Percentiles rank a stretch among this genome's conserved stretches.
phyloP scores from a whole-genome alignment of 2,888 invertebrate species.

The Trissoscelio sp. region DNA sequence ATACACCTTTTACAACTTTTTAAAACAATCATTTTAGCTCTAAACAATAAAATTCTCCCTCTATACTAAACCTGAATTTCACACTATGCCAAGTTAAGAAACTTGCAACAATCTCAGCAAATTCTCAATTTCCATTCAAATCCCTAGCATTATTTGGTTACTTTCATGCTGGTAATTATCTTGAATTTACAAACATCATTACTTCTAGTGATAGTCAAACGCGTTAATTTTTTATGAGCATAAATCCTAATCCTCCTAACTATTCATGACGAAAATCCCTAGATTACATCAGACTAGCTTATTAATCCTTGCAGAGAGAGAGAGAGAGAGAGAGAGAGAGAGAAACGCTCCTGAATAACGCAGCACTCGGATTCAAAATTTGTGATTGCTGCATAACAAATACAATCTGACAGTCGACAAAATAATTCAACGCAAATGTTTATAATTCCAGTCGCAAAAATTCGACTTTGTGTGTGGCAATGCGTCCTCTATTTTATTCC shows the following conservation, averaged over 20 bases:
- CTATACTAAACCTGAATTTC: too few relatives aligned
- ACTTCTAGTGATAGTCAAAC: background rate
- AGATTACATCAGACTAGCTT: conserved; percentile 10
- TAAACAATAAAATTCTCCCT: too few relatives aligned
- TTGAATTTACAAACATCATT: background rate
- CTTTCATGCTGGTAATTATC: background rate
- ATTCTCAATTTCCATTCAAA: too few relatives aligned
- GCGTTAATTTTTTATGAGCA: conserved; percentile 25
- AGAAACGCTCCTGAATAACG: conserved; percentile 21
- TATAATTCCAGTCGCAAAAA: conserved; percentile 12
- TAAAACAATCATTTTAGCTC: too few relatives aligned
- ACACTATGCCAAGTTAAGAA: too few relatives aligned
- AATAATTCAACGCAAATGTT: conserved; percentile 26
- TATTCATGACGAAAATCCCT: conserved; percentile 33
- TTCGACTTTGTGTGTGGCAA: background rate
- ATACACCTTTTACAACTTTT: too few relatives aligned
- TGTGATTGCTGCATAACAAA: conserved; percentile 11
- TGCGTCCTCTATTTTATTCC: background rate
- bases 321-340: too few relatives aligned
- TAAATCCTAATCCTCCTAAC: conserved; percentile 18
- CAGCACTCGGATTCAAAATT: conserved; percentile 9
- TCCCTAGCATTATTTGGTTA: too few relatives aligned
- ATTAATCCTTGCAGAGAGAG: conserved; percentile 21
- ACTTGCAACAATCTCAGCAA: too few relatives aligned
- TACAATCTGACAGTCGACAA: background rate